Percentiles rank a stretch among this genome's conserved stretches.
These are phyloP conservation scores for Brachionus paranguensis DNA, from an alignment of 1,140 invertebrate genomes.

Conservation along the genomic window DNA sequence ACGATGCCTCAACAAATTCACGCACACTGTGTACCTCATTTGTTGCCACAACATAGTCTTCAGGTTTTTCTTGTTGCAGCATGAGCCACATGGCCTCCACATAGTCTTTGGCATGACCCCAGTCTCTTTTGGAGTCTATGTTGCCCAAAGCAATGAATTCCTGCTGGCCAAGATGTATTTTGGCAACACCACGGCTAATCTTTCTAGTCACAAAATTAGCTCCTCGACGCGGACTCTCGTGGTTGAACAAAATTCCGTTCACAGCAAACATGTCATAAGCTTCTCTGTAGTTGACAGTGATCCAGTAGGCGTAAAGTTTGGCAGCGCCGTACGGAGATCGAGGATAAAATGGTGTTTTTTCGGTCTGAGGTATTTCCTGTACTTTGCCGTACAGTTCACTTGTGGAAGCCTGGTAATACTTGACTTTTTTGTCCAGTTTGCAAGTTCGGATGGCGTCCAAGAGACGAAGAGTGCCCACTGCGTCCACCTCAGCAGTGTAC, in stretches of 20 bases:
- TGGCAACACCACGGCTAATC: slow-evolving; percentile 92
- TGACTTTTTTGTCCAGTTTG: slow-evolving; percentile 66
- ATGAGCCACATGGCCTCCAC: slow-evolving; percentile 99
- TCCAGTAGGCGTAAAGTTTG: slow-evolving; percentile 98
- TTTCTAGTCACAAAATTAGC: slow-evolving; percentile 99
- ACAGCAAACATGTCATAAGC: slow-evolving; percentile 96
- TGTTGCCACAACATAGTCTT: slow-evolving; percentile 96
- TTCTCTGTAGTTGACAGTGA: slow-evolving; percentile 93
- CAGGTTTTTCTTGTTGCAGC: slow-evolving; percentile 83
- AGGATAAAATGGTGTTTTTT: slow-evolving; percentile 97
- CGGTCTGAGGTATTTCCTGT: slow-evolving; percentile 87
- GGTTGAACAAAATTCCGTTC: slow-evolving; percentile 98
- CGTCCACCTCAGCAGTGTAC: slow-evolving; percentile 98
- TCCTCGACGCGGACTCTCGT: slow-evolving; percentile 89
- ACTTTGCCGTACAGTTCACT: slow-evolving; percentile 98
- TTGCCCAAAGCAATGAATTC: slow-evolving; percentile 86
- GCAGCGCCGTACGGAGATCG: slow-evolving; percentile 98
- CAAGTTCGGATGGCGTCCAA: slow-evolving; percentile 92
- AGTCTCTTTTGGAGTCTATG: slow-evolving; percentile 89
- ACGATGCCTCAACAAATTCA: slow-evolving; percentile 90
- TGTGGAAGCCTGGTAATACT: slow-evolving; percentile 76
- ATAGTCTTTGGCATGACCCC: slow-evolving; percentile 98
- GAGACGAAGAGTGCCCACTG: slow-evolving; percentile 85
- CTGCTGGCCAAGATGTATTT: slow-evolving; percentile 80
- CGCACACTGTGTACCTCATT: slow-evolving; percentile 87